Base-by-base conservation (phyloP, 2,113 vertebrate genomes). In the Strix aluco region DNA sequence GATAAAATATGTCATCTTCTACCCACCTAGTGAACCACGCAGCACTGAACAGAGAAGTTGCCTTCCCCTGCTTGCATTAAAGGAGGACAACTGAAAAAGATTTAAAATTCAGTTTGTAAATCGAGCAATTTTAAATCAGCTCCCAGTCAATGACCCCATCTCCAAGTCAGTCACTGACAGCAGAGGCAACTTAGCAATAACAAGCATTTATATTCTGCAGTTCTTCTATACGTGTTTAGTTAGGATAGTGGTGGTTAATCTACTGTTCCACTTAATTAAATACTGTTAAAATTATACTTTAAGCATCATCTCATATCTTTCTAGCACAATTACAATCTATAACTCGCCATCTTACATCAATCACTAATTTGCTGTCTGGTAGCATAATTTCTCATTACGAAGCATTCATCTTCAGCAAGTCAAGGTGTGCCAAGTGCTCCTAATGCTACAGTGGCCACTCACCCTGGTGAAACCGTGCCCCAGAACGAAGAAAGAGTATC, bases 1-100 rank as follows among this genome's bases (percentile, higher is more conserved):
- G 79, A 83, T 55, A 81, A 90, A 95, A 86, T 66, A 95, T 81
- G 73, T 54, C 38, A 91, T 86, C 77, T 94, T 92, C 61, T 92
- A 62, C 46, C 58, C 42, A 54, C 6, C 25, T 65, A 69, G 54
- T n/a, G 77, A 95, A 90, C 81, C 66, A 46, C 34, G 46, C 22
- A 65, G 54, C 63, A 42, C 19, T 46, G 65, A 92, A 86, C 36
- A 89, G 52, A 75, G 46, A 78, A 87, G 66, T 72, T 1, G 47
- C 73, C 19, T 73, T 96, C 65, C 44, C 34, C 32, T 75, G 70
- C 11, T 36, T 65, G 34, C 36, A 82, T 80, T 75, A 80, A 52
- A 91, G 17, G 13, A 87, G 30, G 84, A 84, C 44, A 92, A 82
- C 29, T 58, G 86, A 40, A 71, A 81, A 86, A 84, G 4, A 30